These are phyloP conservation scores for Micropterix aruncella DNA, from an alignment of 2,888 invertebrate genomes.

Conservation along the genomic window DNA sequence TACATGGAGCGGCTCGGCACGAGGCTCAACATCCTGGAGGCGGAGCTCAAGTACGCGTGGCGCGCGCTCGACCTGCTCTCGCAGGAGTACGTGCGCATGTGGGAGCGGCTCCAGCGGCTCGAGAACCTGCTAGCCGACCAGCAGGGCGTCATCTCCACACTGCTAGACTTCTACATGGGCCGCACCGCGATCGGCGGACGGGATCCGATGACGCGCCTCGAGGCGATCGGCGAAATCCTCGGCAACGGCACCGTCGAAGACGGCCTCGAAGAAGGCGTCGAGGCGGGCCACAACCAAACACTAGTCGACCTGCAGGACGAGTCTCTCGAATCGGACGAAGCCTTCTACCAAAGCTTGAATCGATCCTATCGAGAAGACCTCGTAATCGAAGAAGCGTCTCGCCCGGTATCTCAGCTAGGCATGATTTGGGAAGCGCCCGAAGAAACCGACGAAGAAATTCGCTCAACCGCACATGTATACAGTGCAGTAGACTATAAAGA, in stretches of 20 bases:
- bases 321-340: slow-evolving; percentile 64
- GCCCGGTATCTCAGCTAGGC: slow-evolving; percentile 59
- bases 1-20: slow-evolving; percentile 86
- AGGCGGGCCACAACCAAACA: slow-evolving; percentile 23
- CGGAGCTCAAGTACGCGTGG: slow-evolving; percentile 87
- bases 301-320: slow-evolving; percentile 31
- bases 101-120: slow-evolving; percentile 79
- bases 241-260: slow-evolving; percentile 52
- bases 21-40: slow-evolving; percentile 74
- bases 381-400: slow-evolving; percentile 46
- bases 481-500: slow-evolving; percentile 68
- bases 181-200: slow-evolving; percentile 32
- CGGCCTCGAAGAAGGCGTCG: slow-evolving; percentile 51
- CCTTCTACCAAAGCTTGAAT: slow-evolving; percentile 77
- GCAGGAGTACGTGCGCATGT: slow-evolving; percentile 88
- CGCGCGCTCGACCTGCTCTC: slow-evolving; percentile 79
- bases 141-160: slow-evolving; percentile 78
- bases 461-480: slow-evolving; percentile 48
- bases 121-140: slow-evolving; percentile 80
- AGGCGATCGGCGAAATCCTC: slow-evolving; percentile 50
- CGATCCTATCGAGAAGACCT: slow-evolving; percentile 76
- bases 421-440: slow-evolving; percentile 83
- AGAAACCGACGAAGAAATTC: slow-evolving; percentile 46
- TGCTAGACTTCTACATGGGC: slow-evolving; percentile 64
- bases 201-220: slow-evolving; percentile 37